These are phyloP conservation scores for Scelioninae gen. 1 DNA, from an alignment of 2,888 invertebrate species.

Conservation along the genomic window DNA sequence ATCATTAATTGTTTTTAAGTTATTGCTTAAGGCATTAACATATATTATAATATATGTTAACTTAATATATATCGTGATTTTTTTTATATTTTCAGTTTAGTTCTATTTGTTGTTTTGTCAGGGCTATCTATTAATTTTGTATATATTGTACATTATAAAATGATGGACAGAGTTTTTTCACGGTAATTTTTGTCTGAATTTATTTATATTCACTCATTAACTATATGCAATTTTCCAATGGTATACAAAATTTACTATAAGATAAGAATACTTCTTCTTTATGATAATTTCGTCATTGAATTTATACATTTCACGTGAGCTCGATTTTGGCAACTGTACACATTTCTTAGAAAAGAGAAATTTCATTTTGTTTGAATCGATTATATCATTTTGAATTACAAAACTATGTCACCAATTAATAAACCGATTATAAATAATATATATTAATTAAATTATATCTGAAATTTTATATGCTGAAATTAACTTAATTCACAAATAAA, in stretches of 20 bases:
- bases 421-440: background rate
- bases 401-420: background rate
- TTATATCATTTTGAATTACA: background rate
- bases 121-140: too few relatives aligned
- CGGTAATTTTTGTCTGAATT: too few relatives aligned
- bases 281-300: background rate
- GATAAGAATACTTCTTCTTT: background rate
- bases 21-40: too few relatives aligned
- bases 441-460: too few relatives aligned
- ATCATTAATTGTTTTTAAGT: too few relatives aligned
- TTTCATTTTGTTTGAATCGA: background rate
- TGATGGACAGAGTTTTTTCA: too few relatives aligned
- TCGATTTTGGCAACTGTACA: conserved; percentile 11
- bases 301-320: conserved; percentile 20
- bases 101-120: too few relatives aligned
- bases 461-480: background rate
- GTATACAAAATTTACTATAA: background rate
- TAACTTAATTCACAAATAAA: background rate
- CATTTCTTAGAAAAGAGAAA: conserved; percentile 6
- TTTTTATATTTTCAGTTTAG: too few relatives aligned
- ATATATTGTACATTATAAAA: too few relatives aligned
- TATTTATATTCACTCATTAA: background rate
- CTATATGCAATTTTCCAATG: background rate
- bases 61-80: too few relatives aligned
- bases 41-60: too few relatives aligned